These are phyloP conservation scores for Notiomystis cincta DNA, from an alignment of 2,113 vertebrate genomes.

Conservation along the genomic window DNA sequence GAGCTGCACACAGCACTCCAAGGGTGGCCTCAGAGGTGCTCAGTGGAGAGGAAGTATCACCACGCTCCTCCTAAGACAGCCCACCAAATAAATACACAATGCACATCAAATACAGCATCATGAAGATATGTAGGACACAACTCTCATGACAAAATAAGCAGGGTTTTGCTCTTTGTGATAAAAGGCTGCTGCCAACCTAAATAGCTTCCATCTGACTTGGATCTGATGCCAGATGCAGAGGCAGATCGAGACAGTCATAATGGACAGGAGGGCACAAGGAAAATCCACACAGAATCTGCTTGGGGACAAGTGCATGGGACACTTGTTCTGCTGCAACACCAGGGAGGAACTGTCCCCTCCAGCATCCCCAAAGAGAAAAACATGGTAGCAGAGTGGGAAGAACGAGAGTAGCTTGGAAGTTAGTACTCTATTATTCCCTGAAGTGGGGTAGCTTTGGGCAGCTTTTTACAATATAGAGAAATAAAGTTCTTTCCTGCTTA, in stretches of 20 bases:
- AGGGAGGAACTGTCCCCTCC: neutral
- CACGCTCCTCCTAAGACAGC: neutral
- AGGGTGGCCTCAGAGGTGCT: accelerated
- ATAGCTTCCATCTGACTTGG: neutral
- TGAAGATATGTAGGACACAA: neutral
- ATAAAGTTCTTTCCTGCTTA: neutral
- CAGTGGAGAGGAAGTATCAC: neutral
- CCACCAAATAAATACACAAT: neutral
- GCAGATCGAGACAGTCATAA: accelerated
- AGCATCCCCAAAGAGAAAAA: neutral
- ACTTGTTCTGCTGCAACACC: neutral
- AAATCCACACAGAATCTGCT: neutral
- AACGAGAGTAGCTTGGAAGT: neutral
- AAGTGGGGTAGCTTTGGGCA: neutral
- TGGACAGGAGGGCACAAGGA: neutral
- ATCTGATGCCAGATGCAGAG: neutral
- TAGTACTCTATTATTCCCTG: neutral
- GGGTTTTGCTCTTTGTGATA: neutral
- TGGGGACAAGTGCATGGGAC: neutral
- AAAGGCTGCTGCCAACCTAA: neutral
- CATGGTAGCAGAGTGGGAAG: neutral
- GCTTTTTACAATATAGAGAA: neutral
- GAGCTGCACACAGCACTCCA: neutral
- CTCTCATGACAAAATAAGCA: neutral
- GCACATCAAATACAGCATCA: neutral